Evolutionary conservation across 1,140 invertebrate species (phyloP).

Genomic region (Homarus americanus): DNA sequence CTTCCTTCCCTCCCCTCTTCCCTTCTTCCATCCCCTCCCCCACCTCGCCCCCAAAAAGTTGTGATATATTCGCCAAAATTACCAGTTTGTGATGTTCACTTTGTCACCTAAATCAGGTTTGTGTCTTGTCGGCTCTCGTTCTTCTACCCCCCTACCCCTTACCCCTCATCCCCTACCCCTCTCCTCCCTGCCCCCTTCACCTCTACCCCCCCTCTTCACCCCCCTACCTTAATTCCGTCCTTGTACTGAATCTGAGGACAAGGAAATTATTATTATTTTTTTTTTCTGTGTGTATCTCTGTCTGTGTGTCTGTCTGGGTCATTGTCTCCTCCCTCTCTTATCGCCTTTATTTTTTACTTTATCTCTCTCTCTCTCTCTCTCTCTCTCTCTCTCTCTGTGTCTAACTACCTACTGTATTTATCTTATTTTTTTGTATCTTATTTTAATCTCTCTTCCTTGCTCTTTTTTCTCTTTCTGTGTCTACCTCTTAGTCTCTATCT

Average conservation of each 20-base stretch:
- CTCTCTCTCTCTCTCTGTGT: not conserved
- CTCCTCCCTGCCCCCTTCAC: too few relatives aligned
- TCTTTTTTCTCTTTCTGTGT: too few relatives aligned
- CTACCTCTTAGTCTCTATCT: too few relatives aligned
- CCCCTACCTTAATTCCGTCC: too few relatives aligned
- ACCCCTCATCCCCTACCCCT: too few relatives aligned
- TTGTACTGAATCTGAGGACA: too few relatives aligned
- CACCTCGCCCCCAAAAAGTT: not conserved
- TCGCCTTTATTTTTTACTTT: not conserved
- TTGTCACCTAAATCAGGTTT: conserved; percentile 42
- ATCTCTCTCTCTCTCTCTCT: not conserved
- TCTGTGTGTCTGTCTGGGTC: too few relatives aligned
- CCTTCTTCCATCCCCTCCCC: too few relatives aligned
- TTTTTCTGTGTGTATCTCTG: too few relatives aligned
- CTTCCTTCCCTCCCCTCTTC: not conserved
- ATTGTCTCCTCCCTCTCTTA: not conserved
- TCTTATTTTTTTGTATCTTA: not conserved
- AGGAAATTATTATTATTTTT: too few relatives aligned
- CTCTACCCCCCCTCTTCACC: too few relatives aligned
- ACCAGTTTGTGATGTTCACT: conserved; percentile 17
- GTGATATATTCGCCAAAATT: conserved; percentile 38
- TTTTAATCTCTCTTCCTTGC: not conserved
- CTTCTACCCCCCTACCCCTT: not conserved
- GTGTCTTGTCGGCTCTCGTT: not conserved
- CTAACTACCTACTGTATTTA: not conserved